Evolutionary conservation across 2,113 vertebrate genomes (phyloP).

Genomic region (Pavo muticus): DNA sequence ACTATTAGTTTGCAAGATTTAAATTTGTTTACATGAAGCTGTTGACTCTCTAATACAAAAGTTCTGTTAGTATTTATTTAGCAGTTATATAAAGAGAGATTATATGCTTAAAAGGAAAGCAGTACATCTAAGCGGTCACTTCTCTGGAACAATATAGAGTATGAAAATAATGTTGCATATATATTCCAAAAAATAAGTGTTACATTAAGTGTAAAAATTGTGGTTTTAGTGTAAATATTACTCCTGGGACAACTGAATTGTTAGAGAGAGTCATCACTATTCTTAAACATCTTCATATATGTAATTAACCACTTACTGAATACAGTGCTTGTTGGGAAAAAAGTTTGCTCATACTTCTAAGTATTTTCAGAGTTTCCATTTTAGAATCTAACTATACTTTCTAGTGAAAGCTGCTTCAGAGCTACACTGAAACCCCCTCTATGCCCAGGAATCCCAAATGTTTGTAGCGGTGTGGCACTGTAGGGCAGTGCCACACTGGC

Average conservation of each 20-base stretch:
- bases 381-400: neutral
- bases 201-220: rapidly evolving
- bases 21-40: neutral
- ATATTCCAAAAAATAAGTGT: neutral
- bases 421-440: neutral
- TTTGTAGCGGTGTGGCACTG: no score
- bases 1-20: neutral
- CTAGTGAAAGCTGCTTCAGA: neutral
- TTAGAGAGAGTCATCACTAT: neutral
- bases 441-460: neutral
- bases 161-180: neutral
- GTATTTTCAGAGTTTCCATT: neutral
- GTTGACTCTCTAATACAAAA: neutral
- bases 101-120: neutral
- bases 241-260: neutral
- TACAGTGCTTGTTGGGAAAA: neutral
- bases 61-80: neutral
- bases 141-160: neutral
- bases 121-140: neutral
- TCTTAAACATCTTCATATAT: neutral
- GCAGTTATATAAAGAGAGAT: neutral
- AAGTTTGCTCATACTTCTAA: neutral
- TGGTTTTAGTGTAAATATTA: neutral
- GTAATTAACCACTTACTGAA: neutral
- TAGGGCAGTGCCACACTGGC: neutral